These are phyloP conservation scores for Epizoanthus illoricatus DNA, from an alignment of 92 coral and sea anemone genomes.

Conservation along the genomic window DNA sequence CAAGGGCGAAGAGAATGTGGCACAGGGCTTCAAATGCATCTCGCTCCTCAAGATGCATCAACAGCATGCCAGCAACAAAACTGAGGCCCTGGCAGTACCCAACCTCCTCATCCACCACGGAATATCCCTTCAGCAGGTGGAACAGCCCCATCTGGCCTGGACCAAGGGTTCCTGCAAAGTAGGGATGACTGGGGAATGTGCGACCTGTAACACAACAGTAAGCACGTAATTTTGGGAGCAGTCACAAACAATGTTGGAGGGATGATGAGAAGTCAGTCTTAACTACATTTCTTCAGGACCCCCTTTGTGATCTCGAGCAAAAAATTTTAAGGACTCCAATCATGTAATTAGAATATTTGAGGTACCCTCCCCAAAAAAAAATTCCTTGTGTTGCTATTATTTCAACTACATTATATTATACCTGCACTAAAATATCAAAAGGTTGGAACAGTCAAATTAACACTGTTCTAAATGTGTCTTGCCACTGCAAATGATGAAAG, in stretches of 20 bases:
- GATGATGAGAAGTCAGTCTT: no score
- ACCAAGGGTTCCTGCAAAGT: constrained; percentile 85
- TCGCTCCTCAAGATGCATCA: constrained; percentile 93
- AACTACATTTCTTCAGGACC: not conserved
- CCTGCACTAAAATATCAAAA: no score
- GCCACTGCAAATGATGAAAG: no score
- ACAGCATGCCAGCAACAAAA: constrained; percentile 94
- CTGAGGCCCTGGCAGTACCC: constrained; percentile 99
- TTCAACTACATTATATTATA: no score
- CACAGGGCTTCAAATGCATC: constrained; percentile 87
- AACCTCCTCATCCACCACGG: constrained; percentile 86
- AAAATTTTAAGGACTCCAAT: no score
- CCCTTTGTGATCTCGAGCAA: not conserved
- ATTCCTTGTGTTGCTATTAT: no score
- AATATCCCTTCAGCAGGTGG: constrained; percentile 89
- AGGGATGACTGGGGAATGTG: constrained; percentile 95
- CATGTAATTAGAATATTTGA: no score
- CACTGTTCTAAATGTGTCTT: no score
- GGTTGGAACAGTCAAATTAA: no score
- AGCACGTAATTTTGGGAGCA: no score
- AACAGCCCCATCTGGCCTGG: constrained; percentile 93
- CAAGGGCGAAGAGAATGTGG: constrained; percentile 69
- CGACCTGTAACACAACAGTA: constrained; percentile 61
- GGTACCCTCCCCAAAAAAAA: no score
- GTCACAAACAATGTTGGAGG: no score